Evolutionary conservation across 2,113 vertebrate species (phyloP), one percentile per base, ranked within the genome.

Genomic region (Aptenodytes patagonicus): DNA sequence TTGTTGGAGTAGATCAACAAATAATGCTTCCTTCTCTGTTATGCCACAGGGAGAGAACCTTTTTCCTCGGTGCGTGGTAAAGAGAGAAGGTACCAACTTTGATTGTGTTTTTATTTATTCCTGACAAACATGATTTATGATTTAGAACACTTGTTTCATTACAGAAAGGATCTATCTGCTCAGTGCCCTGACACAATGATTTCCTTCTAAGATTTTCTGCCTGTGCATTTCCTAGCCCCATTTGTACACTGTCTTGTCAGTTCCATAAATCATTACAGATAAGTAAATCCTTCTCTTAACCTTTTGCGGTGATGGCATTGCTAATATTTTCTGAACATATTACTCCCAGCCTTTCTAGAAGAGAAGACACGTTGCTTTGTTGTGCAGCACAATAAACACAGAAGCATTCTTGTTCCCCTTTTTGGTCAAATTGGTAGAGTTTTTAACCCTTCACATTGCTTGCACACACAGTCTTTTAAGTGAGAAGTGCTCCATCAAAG

Each of bases 271-370:
- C 97, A 97, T 86, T 87, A 87, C 11, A 97, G 97, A 97, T 97
- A 97, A 97, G 93, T 96, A 97, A 98, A 98, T 97, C 95, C 93
- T 97, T 95, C 91, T 95, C 90, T 97, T 98, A 97, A 97, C 97
- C 91, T 98, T 97, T 96, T 61, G 82, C 62, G 90, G 85, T 89
- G 93, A 98, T 83, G 96, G 72, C 61, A 72, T 81, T 96, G 70
- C 88, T 94, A 95, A 44, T 83, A 46, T 93, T 97, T 98, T 97
- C 94, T 88, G 89, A 97, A 79, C 66, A 40, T 77, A 70, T 80
- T 86, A 62, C 82, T 86, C 42, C 26, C 47, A 90, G 47, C 25
- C 88, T 96, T 92, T 91, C 91, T 36, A 86, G 60, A 94, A 94
- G 66, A 96, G 91, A 97, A 77, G 65, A 85, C 55, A 24, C 2